These are phyloP conservation scores for Mesodorylaimus sp. DNA, from an alignment of 2,888 invertebrate genomes.

Conservation along the genomic window DNA sequence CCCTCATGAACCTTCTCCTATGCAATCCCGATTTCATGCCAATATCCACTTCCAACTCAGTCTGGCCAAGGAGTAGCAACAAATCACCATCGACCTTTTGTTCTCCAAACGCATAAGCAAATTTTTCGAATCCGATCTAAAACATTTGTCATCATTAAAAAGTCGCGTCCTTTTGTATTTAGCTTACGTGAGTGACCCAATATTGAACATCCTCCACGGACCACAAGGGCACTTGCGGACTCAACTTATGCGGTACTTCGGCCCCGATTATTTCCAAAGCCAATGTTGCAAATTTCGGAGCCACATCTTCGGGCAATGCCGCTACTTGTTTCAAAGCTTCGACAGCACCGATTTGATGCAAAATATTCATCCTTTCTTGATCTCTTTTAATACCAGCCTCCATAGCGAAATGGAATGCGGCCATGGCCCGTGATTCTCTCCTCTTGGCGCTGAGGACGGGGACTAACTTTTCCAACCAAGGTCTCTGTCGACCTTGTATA, in stretches of 20 bases:
- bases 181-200: slow-evolving; percentile 66
- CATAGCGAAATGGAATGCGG: slow-evolving; percentile 93
- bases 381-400: slow-evolving; percentile 45
- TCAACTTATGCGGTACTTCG: slow-evolving; percentile 48
- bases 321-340: slow-evolving; percentile 81
- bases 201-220: slow-evolving; percentile 80
- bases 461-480: slow-evolving; percentile 63
- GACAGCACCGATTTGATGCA: slow-evolving; percentile 66
- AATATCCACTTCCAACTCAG: neutral
- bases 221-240: slow-evolving; percentile 91
- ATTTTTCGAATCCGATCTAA: neutral
- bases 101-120: neutral
- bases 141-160: too few relatives aligned
- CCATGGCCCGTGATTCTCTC: slow-evolving; percentile 80
- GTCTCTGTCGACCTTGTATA: slow-evolving; percentile 42
- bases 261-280: slow-evolving; percentile 43
- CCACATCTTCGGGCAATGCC: slow-evolving; percentile 84
- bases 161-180: slow-evolving; percentile 7
- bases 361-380: neutral
- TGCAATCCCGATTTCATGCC: neutral
- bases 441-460: slow-evolving; percentile 79
- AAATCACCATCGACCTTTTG: neutral
- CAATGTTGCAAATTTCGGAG: slow-evolving; percentile 63
- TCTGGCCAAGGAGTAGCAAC: neutral
- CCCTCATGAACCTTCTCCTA: neutral